Evolutionary conservation across 2,113 vertebrate genomes (phyloP), one percentile per base, ranked within the genome.

Genomic region (Apaloderma vittatum): DNA sequence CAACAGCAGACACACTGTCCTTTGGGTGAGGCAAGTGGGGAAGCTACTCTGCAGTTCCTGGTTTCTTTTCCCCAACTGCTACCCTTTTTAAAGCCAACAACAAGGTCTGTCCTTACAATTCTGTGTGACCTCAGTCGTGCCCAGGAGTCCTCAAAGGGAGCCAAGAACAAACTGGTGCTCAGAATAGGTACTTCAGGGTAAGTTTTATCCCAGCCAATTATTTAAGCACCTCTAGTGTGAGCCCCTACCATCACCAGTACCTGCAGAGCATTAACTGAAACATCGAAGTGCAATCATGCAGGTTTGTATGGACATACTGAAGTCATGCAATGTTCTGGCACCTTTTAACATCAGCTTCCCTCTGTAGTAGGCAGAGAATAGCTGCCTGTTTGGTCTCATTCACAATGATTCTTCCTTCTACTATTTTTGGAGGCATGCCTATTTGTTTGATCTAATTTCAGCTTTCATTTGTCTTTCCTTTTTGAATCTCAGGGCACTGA

Each of bases 261-360:
- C 81, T 46, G 26, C 3, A 75, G 37, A 86, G 36, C 74, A 65
- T 20, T 40, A 65, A 78, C 55, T 32, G 51, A 30, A 78, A 61
- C 4, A 61, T 26, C 24, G 14, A 75, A 26, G 24, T 43, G 65
- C 68, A 66, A 0, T 32, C 2, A 0, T 4, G 9, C 55, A 84
- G 51, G 22, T 62, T 79, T 55, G 70, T 61, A 34, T 21, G 70
- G 77, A 68, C 26, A 5, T 4, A 4, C 46, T 67, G 29, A 55
- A 75, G 32, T 20, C 37, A 43, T 6, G 18, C 49, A 86, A 27
- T 5, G 3, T 66, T 94, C 59, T 74, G 51, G 34, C 9, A 49
- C 46, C 65, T 73, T 57, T 84, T 3, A 43, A 30, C 34, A 10
- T 7, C 6, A 75, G 29, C 57, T 63, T 54, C 37, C 36, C 30